Base-by-base conservation (phyloP, 1,140 invertebrate species). In the Lamellibrachia luymesi region DNA sequence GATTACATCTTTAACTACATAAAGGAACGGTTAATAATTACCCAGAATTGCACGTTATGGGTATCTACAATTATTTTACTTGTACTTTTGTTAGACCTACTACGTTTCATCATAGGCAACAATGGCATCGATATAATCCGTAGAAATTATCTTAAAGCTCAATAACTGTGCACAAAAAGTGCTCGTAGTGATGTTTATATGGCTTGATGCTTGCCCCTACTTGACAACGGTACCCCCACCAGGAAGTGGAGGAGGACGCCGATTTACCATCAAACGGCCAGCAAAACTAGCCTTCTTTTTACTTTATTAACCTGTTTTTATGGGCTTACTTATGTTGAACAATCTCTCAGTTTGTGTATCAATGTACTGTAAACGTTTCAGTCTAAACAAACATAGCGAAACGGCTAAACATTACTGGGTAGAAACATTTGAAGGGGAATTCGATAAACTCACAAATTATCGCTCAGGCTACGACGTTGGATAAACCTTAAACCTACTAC, bases 201-300 rank as follows among this genome's bases (percentile, higher is more conserved):
- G 17, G 64, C 64, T 2, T 22, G 13, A 80, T 80, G 64, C 64
- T 22, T 22, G 64, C 6, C 2, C 25, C 64, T 22, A 80, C 64
- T 80, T 80, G 64, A 80, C 64, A 80, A 80, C 64, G 17, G 2
- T 22, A 22, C 64, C 25, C 13, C 64, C 64, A 80, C 64, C 64
- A 10, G 64, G 64, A 80, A 80, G 64, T 80, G 64, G 17, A 22
- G 64, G 64, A 80, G 64, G 64, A 80, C 64, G 64, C 64, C 64
- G 64, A 80, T 80, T 80, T 80, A 80, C 64, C 64, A 80, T 80
- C 64, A 80, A 80, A 80, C 64, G 64, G 64, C 64, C 64, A 80
- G 25, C 13, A 0, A 80, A 80, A 80, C 25, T 8, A 22, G 64
- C 25, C 64, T 22, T 80, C 64, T 17, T 22, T 80, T 80, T 10